Evolutionary conservation across 1,140 invertebrate genomes (phyloP).

Genomic region (Periplaneta americana): DNA sequence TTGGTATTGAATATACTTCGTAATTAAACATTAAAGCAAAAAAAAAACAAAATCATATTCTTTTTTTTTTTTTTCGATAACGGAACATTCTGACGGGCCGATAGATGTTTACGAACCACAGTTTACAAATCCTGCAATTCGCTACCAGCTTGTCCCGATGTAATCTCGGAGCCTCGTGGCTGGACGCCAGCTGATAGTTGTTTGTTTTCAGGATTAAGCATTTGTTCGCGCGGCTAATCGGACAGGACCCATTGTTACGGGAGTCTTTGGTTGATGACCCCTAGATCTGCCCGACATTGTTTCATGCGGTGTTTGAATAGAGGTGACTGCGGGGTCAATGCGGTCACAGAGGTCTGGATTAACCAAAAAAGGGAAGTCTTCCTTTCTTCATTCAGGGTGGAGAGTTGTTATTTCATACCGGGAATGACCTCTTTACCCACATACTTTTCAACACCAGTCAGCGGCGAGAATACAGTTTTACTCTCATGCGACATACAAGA

Average conservation of each 20-base stretch:
- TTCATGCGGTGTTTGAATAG: neutral
- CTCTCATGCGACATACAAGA: no score
- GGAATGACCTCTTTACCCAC: neutral
- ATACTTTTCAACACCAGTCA: no score
- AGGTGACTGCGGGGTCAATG: neutral
- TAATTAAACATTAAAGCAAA: no score
- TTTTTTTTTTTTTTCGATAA: no score
- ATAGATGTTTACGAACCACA: neutral
- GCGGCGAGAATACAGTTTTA: no score
- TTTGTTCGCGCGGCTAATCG: no score
- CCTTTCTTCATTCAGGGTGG: neutral
- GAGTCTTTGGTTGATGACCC: neutral
- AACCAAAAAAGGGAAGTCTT: neutral
- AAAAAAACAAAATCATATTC: no score
- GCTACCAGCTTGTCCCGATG: neutral
- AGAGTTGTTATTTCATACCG: neutral
- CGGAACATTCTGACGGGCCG: neutral
- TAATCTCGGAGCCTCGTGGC: neutral
- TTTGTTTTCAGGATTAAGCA: neutral
- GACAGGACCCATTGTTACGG: neutral
- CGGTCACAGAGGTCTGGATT: neutral
- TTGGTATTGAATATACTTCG: no score
- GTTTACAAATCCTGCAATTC: neutral
- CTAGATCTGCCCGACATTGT: neutral
- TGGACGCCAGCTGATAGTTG: neutral